phyloP scores from a whole-genome alignment of 2,113 vertebrate genomes.

The Eurypyga helias region DNA sequence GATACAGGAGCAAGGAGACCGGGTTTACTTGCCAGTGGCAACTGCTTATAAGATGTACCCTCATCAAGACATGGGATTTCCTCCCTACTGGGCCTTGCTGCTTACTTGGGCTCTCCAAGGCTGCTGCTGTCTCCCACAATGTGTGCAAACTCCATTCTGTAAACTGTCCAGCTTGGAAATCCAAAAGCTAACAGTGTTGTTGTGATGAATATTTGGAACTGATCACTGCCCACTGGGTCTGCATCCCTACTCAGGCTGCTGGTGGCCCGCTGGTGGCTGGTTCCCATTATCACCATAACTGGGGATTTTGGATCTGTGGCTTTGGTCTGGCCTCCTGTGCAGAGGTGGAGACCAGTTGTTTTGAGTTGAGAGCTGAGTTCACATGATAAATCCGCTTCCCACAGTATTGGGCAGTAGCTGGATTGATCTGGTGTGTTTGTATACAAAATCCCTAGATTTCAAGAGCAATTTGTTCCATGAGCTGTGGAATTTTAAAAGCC shows the following conservation, averaged over 20 bases:
- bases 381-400: neutral
- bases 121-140: neutral
- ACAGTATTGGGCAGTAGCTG: neutral
- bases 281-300: neutral
- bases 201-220: neutral
- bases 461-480: neutral
- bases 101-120: neutral
- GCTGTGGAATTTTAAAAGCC: neutral
- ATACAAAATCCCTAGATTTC: neutral
- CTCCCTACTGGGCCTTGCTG: neutral
- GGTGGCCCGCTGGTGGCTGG: neutral
- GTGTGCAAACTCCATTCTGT: neutral
- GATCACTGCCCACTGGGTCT: neutral
- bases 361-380: neutral
- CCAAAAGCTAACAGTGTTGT: neutral
- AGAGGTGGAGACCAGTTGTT: neutral
- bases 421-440: neutral
- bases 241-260: neutral
- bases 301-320: constrained; percentile 9
- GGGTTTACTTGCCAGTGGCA: neutral
- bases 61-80: neutral
- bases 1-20: neutral
- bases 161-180: neutral
- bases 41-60: neutral
- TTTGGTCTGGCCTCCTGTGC: neutral